Evolutionary conservation across 2,888 invertebrate genomes (phyloP).

Genomic region (Synanthedon andrenaeformis): DNA sequence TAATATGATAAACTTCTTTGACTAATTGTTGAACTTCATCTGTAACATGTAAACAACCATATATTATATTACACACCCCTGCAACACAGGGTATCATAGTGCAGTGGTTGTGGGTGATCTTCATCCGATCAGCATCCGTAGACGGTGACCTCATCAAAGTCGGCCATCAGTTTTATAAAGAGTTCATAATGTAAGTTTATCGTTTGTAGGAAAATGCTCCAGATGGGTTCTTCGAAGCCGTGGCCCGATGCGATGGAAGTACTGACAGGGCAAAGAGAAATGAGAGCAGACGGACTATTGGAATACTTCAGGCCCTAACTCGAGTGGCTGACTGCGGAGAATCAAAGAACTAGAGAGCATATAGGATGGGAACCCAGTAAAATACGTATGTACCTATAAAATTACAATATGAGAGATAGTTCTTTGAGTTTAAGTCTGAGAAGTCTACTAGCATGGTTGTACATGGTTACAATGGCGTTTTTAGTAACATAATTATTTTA

Average conservation of each 20-base stretch:
- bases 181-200: too few relatives aligned
- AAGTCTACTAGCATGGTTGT: neutral
- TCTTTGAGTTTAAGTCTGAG: neutral
- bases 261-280: slow-evolving; percentile 80
- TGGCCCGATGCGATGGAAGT: slow-evolving; percentile 90
- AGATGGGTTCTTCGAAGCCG: slow-evolving; percentile 79
- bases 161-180: too few relatives aligned
- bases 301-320: slow-evolving; percentile 85
- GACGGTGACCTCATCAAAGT: too few relatives aligned
- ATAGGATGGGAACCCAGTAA: slow-evolving; percentile 73
- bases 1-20: too few relatives aligned
- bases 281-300: slow-evolving; percentile 81
- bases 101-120: too few relatives aligned
- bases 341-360: slow-evolving; percentile 74
- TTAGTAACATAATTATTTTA: too few relatives aligned
- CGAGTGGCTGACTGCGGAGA: slow-evolving; percentile 80
- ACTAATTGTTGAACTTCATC: too few relatives aligned
- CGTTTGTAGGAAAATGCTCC: slow-evolving; percentile 73
- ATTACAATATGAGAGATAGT: neutral
- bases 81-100: too few relatives aligned
- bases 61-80: too few relatives aligned
- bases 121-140: too few relatives aligned
- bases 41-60: too few relatives aligned
- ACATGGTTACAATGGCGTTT: too few relatives aligned
- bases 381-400: slow-evolving; percentile 35